Base-by-base conservation (phyloP, 2,888 invertebrate genomes). In the Pseudococcus viburni region DNA sequence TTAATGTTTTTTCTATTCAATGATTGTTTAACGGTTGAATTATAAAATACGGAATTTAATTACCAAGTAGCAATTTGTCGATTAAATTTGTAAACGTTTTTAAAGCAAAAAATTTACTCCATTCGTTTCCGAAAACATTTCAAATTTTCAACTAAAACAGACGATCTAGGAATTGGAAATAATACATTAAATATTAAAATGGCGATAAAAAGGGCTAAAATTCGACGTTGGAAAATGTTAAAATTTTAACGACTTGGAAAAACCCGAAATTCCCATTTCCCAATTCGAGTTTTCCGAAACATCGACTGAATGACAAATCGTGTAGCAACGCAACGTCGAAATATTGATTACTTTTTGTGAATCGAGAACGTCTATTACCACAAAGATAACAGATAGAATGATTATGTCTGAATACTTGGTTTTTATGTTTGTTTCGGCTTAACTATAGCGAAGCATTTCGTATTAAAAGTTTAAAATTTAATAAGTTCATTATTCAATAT, bases 341-440 rank as follows among this genome's bases (percentile, higher is more conserved):
- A 46, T 83, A 83, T 83, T 19, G 80, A 83, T 83, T 83, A 22
- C 46, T 42, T 46, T 83, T 42, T 46, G 12, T 19, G 19, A 19
- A 83, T 83, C 73, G 80, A n/a, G 12, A 83, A 42, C 11, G 11
- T 83, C 39, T 19, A 26, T 22, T 4, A 7, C 46, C 19, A 83
- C 46, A 8, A 46, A n/a, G 46, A 83, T 83, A 46, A 83, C 80
- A 83, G 80, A 46, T 83, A 46, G 46, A 83, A 46, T 73, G 15
- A 73, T 39, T 73, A 33, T 33, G 39, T 33, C 33, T 7, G 33
- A 73, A 73, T 73, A 15, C 33, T 33, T 17, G 5, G 33, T 33
- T 73, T 73, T 33, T 7, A 39, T 73, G 9, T 26, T 68, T 68
- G 73, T 12, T 73, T 26, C 17, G 5, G 5, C 9, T 4, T 12